Evolutionary conservation across 2,888 invertebrate species (phyloP).

Genomic region (Rotaria macrura): DNA sequence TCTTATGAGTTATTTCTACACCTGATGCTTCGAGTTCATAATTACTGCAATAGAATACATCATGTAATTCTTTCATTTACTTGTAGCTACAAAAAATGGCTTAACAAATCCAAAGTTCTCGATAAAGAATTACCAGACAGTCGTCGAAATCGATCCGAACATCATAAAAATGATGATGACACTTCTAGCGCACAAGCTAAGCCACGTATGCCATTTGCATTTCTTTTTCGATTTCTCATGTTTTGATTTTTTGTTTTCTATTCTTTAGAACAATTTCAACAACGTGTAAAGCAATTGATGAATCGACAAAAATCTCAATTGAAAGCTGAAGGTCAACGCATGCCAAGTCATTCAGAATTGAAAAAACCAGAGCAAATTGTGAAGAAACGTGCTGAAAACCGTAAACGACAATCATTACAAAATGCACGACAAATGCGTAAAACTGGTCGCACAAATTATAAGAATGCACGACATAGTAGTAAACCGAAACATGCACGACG

Average conservation of each 20-base stretch:
- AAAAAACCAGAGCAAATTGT: not conserved
- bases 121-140: not conserved
- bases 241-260: not conserved
- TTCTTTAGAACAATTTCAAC: constrained; percentile 20
- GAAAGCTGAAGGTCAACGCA: not conserved
- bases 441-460: not conserved
- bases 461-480: not conserved
- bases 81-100: constrained; percentile 8
- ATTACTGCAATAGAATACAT: too few species aligned
- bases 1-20: too few species aligned
- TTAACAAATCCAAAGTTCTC: not conserved
- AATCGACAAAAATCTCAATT: not conserved
- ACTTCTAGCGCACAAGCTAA: not conserved
- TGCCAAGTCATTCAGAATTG: not conserved
- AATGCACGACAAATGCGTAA: not conserved
- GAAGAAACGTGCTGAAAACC: not conserved
- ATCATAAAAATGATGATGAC: not conserved
- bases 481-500: not conserved
- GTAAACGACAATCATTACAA: not conserved
- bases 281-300: constrained; percentile 7
- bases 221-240: not conserved
- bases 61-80: too few species aligned
- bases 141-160: not conserved
- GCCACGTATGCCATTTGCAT: not conserved
- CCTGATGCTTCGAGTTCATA: too few species aligned